These are phyloP conservation scores for Barypeithes pellucidus DNA, from an alignment of 2,888 invertebrate species.

Conservation along the genomic window DNA sequence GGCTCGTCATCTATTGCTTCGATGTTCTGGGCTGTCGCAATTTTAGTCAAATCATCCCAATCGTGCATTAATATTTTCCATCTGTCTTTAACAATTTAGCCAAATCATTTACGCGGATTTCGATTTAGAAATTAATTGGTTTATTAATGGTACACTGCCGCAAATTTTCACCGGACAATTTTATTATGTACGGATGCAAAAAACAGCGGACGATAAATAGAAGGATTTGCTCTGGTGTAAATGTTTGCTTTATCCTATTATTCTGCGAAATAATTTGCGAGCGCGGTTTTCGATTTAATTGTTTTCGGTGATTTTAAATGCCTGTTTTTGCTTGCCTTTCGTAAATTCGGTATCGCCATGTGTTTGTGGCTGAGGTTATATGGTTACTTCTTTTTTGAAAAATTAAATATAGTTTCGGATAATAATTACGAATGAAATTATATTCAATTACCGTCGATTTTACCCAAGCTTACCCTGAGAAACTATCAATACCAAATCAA, in stretches of 20 bases:
- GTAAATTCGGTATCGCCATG: constrained; percentile 22
- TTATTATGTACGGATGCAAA: constrained; percentile 52
- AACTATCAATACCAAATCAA: constrained; percentile 19
- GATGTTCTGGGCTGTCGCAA: too few relatives aligned
- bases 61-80: background rate
- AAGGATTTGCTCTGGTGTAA: constrained; percentile 46
- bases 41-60: too few relatives aligned
- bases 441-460: too few relatives aligned
- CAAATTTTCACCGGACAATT: constrained; percentile 58
- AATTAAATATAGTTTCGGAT: background rate
- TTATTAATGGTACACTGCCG: constrained; percentile 64
- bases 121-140: constrained; percentile 68
- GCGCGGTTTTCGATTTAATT: constrained; percentile 45
- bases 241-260: constrained; percentile 48
- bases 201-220: constrained; percentile 56
- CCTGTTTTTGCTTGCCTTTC: constrained; percentile 27
- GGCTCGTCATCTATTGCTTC: too few relatives aligned
- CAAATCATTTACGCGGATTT: constrained; percentile 64
- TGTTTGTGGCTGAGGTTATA: constrained; percentile 22
- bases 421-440: too few relatives aligned
- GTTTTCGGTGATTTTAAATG: constrained; percentile 45
- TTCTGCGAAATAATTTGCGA: constrained; percentile 42
- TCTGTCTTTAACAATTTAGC: constrained; percentile 5
- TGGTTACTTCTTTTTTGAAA: constrained; percentile 1
- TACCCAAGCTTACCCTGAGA: constrained; percentile 1